phyloP scores from a whole-genome alignment of 2,113 vertebrate genomes.

The Pogona vitticeps region DNA sequence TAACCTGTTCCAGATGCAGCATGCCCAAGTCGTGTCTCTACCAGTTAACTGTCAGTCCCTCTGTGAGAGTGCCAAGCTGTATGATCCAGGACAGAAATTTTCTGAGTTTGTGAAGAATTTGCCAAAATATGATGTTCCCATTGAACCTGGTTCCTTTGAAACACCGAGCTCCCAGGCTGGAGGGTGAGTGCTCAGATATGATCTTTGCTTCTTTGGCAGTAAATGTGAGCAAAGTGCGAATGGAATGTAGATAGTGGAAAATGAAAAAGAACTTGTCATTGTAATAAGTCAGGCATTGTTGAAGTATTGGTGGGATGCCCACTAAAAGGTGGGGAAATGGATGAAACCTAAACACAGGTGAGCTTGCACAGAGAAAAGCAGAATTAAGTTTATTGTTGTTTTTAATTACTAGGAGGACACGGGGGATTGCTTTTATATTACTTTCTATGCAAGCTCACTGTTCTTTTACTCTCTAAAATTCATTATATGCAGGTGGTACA shows the following conservation, averaged over 20 bases:
- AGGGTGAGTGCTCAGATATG: slow-evolving; percentile 80
- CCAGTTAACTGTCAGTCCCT: slow-evolving; percentile 90
- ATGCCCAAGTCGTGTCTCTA: slow-evolving; percentile 88
- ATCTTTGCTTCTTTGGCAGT: slow-evolving; percentile 18
- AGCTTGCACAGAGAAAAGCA: neutral
- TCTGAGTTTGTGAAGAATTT: slow-evolving; percentile 88
- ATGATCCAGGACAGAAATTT: slow-evolving; percentile 94
- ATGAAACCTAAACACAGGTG: neutral
- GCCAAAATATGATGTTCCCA: slow-evolving; percentile 75
- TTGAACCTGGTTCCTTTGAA: slow-evolving; percentile 81
- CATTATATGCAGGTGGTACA: neutral
- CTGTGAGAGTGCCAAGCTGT: slow-evolving; percentile 92
- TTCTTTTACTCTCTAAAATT: neutral
- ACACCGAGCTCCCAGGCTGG: slow-evolving; percentile 72
- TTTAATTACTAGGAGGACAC: too few species aligned
- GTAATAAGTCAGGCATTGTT: neutral
- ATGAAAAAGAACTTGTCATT: neutral
- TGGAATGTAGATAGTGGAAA: neutral
- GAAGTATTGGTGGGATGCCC: neutral
- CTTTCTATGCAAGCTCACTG: too few species aligned
- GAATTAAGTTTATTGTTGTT: neutral
- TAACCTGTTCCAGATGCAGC: slow-evolving; percentile 97
- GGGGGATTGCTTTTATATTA: too few species aligned
- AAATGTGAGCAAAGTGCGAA: neutral
- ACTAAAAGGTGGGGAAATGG: neutral